A percentile compares a stretch with the other conserved stretches of the same genome.
Evolutionary conservation across 2,888 invertebrate genomes (phyloP).

Genomic region (Megastigmus dorsalis): DNA sequence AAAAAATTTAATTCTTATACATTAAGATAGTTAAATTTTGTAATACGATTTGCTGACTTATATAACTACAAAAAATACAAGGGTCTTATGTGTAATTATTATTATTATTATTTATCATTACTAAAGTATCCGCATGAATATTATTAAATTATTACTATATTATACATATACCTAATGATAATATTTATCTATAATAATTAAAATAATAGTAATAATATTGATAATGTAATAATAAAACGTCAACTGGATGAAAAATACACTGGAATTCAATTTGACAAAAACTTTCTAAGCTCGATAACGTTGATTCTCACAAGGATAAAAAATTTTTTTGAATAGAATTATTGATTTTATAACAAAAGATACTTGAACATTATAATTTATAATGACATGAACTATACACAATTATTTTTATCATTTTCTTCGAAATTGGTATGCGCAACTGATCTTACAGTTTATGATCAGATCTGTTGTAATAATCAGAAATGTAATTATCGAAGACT

Average conservation of each 20-base stretch:
- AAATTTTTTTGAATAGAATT: conserved; percentile 40
- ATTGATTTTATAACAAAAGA: conserved; percentile 48
- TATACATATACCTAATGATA: conserved; percentile 48
- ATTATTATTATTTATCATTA: conserved; percentile 39
- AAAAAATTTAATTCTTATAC: conserved; percentile 40
- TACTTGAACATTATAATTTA: conserved; percentile 46
- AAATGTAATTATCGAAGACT: conserved; percentile 47
- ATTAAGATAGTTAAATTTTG: conserved; percentile 33
- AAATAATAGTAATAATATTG: conserved; percentile 44
- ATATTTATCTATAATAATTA: conserved; percentile 44
- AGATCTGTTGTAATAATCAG: conserved; percentile 49
- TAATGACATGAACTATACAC: conserved; percentile 52
- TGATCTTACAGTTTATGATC: conserved; percentile 38
- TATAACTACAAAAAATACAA: conserved; percentile 49
- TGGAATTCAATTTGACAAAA: conserved; percentile 49
- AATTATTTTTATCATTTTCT: conserved; percentile 48
- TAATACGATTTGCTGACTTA: conserved; percentile 37
- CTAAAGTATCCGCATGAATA: conserved; percentile 43
- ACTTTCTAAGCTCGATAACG: conserved; percentile 48
- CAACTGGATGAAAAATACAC: conserved; percentile 52
- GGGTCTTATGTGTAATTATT: conserved; percentile 32
- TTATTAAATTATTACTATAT: conserved; percentile 53
- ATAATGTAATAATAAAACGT: conserved; percentile 41
- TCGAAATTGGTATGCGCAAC: conserved; percentile 30
- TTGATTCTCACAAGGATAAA: conserved; percentile 34